Conservation (phyloP, 2,797 vertebrate species). For the Amphiprion clarkii region DNA sequence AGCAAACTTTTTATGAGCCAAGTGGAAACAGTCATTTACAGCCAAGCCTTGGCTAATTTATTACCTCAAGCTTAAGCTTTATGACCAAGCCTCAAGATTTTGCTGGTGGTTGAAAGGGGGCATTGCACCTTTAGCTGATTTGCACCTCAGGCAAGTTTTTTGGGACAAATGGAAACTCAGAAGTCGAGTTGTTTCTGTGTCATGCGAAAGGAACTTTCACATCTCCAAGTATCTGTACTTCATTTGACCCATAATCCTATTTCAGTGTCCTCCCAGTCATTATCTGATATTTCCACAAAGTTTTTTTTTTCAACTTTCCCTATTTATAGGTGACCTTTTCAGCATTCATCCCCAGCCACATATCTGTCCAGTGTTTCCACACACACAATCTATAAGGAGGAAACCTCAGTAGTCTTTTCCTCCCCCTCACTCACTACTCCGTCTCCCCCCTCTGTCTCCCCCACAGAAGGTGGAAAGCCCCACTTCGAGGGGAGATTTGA, state of each 20-base stretch:
- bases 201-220: slow-evolving; percentile 68
- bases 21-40: slow-evolving; percentile 85
- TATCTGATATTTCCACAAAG: slow-evolving; percentile 81
- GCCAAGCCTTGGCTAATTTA: slow-evolving; percentile 83
- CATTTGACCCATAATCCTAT: slow-evolving; percentile 77
- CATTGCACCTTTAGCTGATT: slow-evolving; percentile 74
- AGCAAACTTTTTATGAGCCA: slow-evolving; percentile 81
- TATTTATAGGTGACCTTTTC: slow-evolving; percentile 83
- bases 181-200: slow-evolving; percentile 58
- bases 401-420: slow-evolving; percentile 77
- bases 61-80: slow-evolving; percentile 70
- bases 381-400: slow-evolving; percentile 78
- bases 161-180: slow-evolving; percentile 68
- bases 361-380: slow-evolving; percentile 83
- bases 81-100: slow-evolving; percentile 66
- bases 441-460: slow-evolving; percentile 45
- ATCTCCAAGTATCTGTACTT: slow-evolving; percentile 78
- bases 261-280: slow-evolving; percentile 78
- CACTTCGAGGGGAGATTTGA: slow-evolving; percentile 86
- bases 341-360: slow-evolving; percentile 74
- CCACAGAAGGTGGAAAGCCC: slow-evolving; percentile 85
- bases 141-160: slow-evolving; percentile 63
- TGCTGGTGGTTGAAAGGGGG: slow-evolving; percentile 70
- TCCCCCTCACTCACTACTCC: slow-evolving; percentile 57
- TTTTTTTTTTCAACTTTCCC: slow-evolving; percentile 70